phyloP scores from a whole-genome alignment of 2,113 vertebrate species.

The Plotosus lineatus region DNA sequence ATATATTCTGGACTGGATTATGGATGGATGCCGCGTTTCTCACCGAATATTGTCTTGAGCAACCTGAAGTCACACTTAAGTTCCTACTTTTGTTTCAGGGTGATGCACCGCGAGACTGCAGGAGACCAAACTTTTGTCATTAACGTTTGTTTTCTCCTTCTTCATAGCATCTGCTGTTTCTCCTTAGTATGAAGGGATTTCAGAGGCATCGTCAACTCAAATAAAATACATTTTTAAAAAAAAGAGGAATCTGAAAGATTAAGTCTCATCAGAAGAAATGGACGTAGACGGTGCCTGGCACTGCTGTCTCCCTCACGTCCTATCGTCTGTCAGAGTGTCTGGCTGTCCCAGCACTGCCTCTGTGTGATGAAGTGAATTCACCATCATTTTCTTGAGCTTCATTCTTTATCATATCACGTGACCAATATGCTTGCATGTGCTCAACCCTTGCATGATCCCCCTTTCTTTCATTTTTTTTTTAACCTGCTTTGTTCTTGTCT shows the following conservation, averaged over 20 bases:
- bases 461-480: not conserved
- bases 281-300: conserved; percentile 29
- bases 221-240: not conserved
- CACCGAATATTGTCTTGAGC: not conserved
- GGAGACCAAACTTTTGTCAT: conserved; percentile 14
- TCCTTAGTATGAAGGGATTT: conserved; percentile 1
- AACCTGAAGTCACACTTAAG: not conserved
- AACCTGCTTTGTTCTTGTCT: conserved; percentile 1
- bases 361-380: conserved; percentile 39
- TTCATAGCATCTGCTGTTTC: conserved; percentile 44
- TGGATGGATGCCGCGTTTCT: not conserved
- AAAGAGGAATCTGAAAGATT: not conserved
- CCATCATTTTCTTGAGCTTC: conserved; percentile 9
- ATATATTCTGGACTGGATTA: not conserved
- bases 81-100: conserved; percentile 17
- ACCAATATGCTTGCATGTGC: conserved; percentile 22
- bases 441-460: conserved; percentile 26
- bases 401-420: not conserved
- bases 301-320: conserved; percentile 1
- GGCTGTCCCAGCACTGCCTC: conserved; percentile 26
- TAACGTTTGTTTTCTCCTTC: conserved; percentile 39
- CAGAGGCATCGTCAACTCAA: not conserved
- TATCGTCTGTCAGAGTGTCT: conserved; percentile 22
- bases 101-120: not conserved
- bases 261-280: conserved; percentile 39